These are phyloP conservation scores for Melipona beecheii DNA, from an alignment of 2,888 invertebrate genomes.

Conservation along the genomic window DNA sequence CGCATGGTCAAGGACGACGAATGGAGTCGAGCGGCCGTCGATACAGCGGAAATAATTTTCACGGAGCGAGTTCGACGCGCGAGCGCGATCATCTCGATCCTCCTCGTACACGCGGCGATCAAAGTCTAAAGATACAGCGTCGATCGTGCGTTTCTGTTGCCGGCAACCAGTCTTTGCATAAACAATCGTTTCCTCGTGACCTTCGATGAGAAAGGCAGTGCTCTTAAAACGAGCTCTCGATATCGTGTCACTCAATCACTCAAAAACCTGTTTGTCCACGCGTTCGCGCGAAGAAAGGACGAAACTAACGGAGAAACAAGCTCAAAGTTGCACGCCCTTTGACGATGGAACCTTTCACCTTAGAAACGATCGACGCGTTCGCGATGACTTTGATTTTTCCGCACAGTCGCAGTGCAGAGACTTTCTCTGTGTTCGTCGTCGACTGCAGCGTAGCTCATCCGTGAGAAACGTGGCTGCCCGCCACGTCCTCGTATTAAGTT, in stretches of 20 bases:
- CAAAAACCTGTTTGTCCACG: conserved; percentile 50
- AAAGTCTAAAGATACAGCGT: conserved; percentile 14
- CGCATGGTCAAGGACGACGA: conserved; percentile 61
- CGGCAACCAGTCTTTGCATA: conserved; percentile 48
- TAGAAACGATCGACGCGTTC: neutral
- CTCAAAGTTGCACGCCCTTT: conserved; percentile 9
- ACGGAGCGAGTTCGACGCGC: conserved; percentile 9
- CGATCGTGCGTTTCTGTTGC: conserved; percentile 33
- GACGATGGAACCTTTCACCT: neutral
- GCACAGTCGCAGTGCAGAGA: neutral
- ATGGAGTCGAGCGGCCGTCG: conserved; percentile 49
- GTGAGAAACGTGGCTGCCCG: neutral
- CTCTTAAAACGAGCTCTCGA: conserved; percentile 67
- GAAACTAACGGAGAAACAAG: conserved; percentile 12
- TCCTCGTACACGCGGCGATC: conserved; percentile 13
- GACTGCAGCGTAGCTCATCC: neutral
- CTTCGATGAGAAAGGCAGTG: conserved; percentile 66
- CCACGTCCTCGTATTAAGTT: neutral
- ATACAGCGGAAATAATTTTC: conserved; percentile 48
- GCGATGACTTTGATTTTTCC: neutral
- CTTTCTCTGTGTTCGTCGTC: neutral
- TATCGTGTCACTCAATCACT: conserved; percentile 65
- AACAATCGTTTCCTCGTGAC: conserved; percentile 68
- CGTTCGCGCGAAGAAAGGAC: conserved; percentile 38
- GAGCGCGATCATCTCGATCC: conserved; percentile 16